Evolutionary conservation across 92 coral and sea anemone genomes (phyloP), one percentile per base, ranked within the genome.

Genomic region (Montipora capitata): DNA sequence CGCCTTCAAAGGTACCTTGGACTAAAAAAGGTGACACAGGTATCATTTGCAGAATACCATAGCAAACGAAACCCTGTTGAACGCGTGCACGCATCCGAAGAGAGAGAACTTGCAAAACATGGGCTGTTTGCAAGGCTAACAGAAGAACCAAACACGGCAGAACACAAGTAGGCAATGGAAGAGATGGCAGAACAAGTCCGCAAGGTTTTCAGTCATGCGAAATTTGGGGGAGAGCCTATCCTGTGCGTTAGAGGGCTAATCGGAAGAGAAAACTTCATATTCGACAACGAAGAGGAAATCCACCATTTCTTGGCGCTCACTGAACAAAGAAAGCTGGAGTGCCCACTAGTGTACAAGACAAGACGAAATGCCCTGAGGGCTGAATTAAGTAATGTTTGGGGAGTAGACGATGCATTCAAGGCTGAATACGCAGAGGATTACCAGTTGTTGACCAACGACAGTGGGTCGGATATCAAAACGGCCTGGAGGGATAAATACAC

Each of bases 11-110:
- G 80, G 20, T 16, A 68, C 40, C 51, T 87, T 7, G 63, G 80
- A 14, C 43, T 87, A 45, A 84, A 87, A 52, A 70, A 49, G 66
- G 57, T 87, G 10, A 58, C 67, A 3, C 74, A 72, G 43, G 87
- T 80, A 20, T 87, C 87, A 51, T 87, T 54, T 41, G 79, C 86
- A 16, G 91, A 87, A 20, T 87, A 87, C 70, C 90, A 86, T 64
- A 78, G 90, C 67, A 86, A 87, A 51, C 63, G 80, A 18, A 87
- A 87, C 66, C 86, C 91, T 17, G 86, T 87, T 39, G 86, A 87
- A 52, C 43, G 86, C 61, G 91, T 87, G n/a, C 87, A 87, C 49
- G 73, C 91, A 7, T 61, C 71, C 3, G 77, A 87, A 58, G 73
- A 75, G 56, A 78, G 58, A 18, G 85, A 79, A 54, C 63, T 85